Percentiles rank a stretch among this genome's conserved stretches.
Conservation (phyloP, 2,113 vertebrate species). For the Sander vitreus region DNA sequence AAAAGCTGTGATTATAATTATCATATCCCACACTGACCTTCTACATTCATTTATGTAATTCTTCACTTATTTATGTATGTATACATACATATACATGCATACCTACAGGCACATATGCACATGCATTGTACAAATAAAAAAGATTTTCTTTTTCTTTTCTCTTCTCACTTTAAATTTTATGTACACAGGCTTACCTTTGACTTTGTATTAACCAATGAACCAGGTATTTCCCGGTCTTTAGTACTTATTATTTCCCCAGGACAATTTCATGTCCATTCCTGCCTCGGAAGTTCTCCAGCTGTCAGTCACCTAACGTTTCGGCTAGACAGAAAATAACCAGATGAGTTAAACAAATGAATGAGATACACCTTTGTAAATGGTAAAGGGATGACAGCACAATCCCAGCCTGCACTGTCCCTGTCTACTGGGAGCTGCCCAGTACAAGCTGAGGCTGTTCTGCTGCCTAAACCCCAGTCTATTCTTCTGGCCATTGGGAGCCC, state of each 20-base stretch:
- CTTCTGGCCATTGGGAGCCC: no score
- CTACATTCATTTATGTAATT: no score
- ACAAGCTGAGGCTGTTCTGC: not conserved
- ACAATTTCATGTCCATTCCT: not conserved
- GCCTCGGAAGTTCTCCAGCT: not conserved
- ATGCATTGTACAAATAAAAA: no score
- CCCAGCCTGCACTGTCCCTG: not conserved
- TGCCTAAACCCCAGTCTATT: not conserved
- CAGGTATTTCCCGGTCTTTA: not conserved
- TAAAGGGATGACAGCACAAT: not conserved
- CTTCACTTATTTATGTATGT: no score
- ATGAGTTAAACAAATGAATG: not conserved
- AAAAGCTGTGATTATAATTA: no score
- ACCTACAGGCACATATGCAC: no score
- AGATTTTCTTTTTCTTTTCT: no score
- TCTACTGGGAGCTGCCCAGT: constrained; percentile 8
- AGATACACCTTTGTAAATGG: not conserved
- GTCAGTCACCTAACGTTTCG: not conserved
- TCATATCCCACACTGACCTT: no score
- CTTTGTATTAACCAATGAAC: not conserved
- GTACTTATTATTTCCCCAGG: not conserved
- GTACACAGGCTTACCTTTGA: no score
- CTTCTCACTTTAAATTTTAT: no score
- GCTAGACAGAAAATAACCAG: not conserved
- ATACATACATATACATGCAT: no score